phyloP scores from a whole-genome alignment of 2,888 invertebrate genomes.

The Pseudococcus longispinus region DNA sequence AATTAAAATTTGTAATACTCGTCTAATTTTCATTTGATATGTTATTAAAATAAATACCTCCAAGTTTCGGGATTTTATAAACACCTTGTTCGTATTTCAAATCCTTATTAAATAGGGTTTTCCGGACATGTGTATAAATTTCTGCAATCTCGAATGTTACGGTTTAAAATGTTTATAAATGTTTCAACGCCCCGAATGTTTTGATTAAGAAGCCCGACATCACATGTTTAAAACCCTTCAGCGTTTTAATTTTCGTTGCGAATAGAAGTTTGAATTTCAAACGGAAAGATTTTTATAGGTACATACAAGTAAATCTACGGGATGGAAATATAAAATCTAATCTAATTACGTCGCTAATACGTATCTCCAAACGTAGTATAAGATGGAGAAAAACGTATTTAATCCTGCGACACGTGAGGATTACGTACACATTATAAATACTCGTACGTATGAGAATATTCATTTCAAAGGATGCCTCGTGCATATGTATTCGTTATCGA shows the following conservation, averaged over 20 bases:
- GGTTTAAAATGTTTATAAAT: neutral
- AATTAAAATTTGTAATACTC: too few relatives aligned
- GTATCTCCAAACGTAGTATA: neutral
- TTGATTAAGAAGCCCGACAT: neutral
- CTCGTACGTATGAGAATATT: neutral
- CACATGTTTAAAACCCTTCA: neutral
- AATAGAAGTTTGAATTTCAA: neutral
- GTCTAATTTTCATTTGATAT: too few relatives aligned
- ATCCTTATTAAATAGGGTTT: too few relatives aligned
- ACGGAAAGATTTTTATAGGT: neutral
- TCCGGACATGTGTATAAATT: too few relatives aligned
- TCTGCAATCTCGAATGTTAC: neutral
- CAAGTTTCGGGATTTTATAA: too few relatives aligned
- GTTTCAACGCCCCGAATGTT: neutral
- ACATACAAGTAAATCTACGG: too few relatives aligned
- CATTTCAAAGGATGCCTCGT: neutral
- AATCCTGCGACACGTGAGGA: neutral
- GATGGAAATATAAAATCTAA: neutral
- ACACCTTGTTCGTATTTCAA: too few relatives aligned
- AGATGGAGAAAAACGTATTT: neutral
- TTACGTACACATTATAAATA: neutral
- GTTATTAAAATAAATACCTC: too few relatives aligned
- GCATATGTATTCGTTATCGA: neutral
- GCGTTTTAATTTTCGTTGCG: neutral
- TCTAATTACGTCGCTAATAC: neutral